phyloP scores from a whole-genome alignment of 1,140 invertebrate genomes.

The Eupristina koningsbergeri region DNA sequence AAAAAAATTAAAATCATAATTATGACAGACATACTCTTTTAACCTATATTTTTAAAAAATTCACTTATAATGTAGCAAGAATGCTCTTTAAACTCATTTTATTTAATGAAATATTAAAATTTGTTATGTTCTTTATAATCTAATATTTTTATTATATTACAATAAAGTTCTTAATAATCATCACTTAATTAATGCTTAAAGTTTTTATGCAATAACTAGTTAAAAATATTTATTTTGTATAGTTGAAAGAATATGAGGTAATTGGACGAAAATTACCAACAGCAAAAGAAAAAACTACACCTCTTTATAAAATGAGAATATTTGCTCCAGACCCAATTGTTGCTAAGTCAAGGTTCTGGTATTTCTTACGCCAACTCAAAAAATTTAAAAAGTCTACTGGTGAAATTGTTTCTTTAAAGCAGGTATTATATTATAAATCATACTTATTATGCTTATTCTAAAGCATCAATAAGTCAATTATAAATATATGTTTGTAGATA shows the following conservation, averaged over 20 bases:
- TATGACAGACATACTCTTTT: no score
- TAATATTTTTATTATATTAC: no score
- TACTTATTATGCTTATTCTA: background rate
- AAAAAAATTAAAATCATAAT: no score
- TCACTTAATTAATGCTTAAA: background rate
- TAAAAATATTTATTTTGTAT: no score
- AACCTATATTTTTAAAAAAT: no score
- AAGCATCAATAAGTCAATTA: conserved; percentile 37
- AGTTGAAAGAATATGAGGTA: conserved; percentile 98
- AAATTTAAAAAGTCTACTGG: conserved; percentile 99
- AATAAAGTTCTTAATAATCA: no score
- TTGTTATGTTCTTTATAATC: no score
- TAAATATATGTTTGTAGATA: conserved; percentile 74
- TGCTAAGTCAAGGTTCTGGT: conserved; percentile 99
- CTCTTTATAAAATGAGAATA: conserved; percentile 99
- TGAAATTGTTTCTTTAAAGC: conserved; percentile 95
- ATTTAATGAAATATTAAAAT: no score
- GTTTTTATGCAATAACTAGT: no score
- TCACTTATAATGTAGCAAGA: no score
- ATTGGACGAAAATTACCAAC: conserved; percentile 96
- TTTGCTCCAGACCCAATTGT: conserved; percentile 98
- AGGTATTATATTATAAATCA: conserved; percentile 71
- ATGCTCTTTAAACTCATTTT: no score
- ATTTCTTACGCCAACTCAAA: conserved; percentile 96
- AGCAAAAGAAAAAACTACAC: conserved; percentile 91